Percentiles rank a stretch among this genome's conserved stretches.
These are phyloP conservation scores for Hirtodrosophila alboralis DNA, from an alignment of 2,888 invertebrate genomes.

Conservation along the genomic window DNA sequence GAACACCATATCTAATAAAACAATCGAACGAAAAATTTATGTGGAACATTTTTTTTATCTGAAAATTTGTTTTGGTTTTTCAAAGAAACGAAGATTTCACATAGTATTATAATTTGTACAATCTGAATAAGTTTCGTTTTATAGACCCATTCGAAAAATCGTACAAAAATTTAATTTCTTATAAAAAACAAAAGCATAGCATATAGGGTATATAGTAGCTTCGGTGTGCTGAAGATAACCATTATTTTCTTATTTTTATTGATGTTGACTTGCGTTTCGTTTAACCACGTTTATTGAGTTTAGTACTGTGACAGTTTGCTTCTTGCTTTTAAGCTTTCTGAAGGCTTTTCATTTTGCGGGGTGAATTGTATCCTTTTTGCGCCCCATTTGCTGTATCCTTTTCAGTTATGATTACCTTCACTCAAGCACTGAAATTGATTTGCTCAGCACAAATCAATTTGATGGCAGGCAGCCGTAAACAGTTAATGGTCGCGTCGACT, in stretches of 20 bases:
- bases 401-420: slow-evolving; percentile 60
- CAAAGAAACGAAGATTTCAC: no score
- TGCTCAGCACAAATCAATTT: slow-evolving; percentile 70
- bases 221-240: neutral
- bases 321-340: slow-evolving; percentile 43
- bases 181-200: no score
- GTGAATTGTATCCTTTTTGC: neutral
- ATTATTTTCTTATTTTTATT: slow-evolving; percentile 11
- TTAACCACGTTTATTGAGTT: slow-evolving; percentile 6
- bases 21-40: no score
- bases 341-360: slow-evolving; percentile 1
- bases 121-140: no score
- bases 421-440: slow-evolving; percentile 61
- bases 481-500: slow-evolving; percentile 51
- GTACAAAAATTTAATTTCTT: no score
- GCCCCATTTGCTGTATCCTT: slow-evolving; percentile 8
- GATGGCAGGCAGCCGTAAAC: slow-evolving; percentile 53
- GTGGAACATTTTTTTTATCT: no score
- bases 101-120: no score
- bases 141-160: no score
- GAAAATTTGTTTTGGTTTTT: no score
- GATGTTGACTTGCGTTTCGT: slow-evolving; percentile 18
- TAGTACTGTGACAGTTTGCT: slow-evolving; percentile 47
- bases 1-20: no score
- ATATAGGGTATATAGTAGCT: no score